Evolutionary conservation across 2,888 invertebrate genomes (phyloP).

Genomic region (Macrostomum cliftonense): DNA sequence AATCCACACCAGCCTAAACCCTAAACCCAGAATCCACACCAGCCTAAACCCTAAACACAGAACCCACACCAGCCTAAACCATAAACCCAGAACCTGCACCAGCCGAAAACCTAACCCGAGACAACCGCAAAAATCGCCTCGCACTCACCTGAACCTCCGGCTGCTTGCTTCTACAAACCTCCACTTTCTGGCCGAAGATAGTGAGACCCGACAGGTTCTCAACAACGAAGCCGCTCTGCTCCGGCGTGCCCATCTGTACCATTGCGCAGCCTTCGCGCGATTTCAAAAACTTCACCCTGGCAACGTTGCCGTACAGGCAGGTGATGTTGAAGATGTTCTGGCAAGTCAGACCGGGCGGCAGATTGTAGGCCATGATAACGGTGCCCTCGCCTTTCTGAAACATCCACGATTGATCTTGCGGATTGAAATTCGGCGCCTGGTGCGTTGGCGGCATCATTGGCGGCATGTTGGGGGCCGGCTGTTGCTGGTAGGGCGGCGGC

Average conservation of each 20-base stretch:
- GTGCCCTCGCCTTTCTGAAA: neutral
- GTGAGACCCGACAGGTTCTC: neutral
- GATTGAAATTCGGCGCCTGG: neutral
- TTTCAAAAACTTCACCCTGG: slow-evolving; percentile 7
- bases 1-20: too few species aligned
- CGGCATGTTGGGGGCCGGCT: neutral
- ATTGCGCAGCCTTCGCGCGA: slow-evolving; percentile 9
- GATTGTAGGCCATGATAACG: slow-evolving; percentile 3
- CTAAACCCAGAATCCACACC: too few species aligned
- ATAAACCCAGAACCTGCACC: too few species aligned
- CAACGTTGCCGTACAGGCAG: slow-evolving; percentile 10
- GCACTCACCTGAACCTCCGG: slow-evolving; percentile 2
- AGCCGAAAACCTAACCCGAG: too few species aligned
- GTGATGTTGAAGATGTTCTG: slow-evolving; percentile 9
- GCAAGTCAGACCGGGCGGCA: slow-evolving; percentile 5
- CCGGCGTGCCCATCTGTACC: slow-evolving; percentile 9
- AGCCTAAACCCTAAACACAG: too few species aligned
- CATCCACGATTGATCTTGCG: neutral
- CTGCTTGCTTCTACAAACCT: slow-evolving; percentile 5
- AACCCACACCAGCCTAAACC: too few species aligned
- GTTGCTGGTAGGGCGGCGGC: slow-evolving; percentile 1
- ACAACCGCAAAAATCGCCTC: too few species aligned
- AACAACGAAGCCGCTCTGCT: slow-evolving; percentile 4
- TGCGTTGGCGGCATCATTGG: neutral
- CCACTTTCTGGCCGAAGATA: slow-evolving; percentile 4